Base-by-base conservation (phyloP, 2,888 invertebrate genomes). In the Salticus scenicus region DNA sequence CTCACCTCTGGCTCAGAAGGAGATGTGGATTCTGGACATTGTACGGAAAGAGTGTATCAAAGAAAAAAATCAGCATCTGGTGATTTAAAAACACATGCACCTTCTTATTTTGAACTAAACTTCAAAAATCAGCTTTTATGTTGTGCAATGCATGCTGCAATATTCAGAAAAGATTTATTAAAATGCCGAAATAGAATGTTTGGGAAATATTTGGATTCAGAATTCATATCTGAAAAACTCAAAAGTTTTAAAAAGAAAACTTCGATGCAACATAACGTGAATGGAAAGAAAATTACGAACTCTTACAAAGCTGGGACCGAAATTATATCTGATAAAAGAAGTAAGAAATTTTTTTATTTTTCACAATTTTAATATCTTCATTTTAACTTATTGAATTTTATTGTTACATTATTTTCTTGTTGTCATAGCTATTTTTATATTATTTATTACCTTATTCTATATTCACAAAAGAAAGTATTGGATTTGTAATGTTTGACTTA, bases 1-100 rank as follows among this genome's bases (percentile, higher is more conserved):
- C 96, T 91, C 96, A 96, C 97, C 12, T 78, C 78, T 0, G 85
- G 85, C 8, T 85, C 85, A 0, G 85, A 85, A 47, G 79, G 78
- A 12, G 84, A 84, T 33, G 69, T 84, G 1, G 84, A 84, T 78
- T 84, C 84, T 10, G 84, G 78, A 17, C 72, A 78, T 14, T 74
- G 84, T 33, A 73, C 67, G 20, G 78, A 84, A 27, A 78, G 30
- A 57, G 27, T 31, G 4, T 47, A 47, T 14, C 17, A 8, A 17
- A n/a, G 72, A 24, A 42, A 28, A 30, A 67, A 67, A 67, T 31
- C 37, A 10, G 37, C 20, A 8, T 33, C 37, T 0, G 2, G 12
- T 8, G 24, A 14, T 1, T 24, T 63, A 14, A 27, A 63, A 66
- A 30, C 30, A 1, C 30, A 17, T 31, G n/a, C 33, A 17, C 20